Base-by-base conservation (phyloP, 2,113 vertebrate genomes). In the Rattus rattus region DNA sequence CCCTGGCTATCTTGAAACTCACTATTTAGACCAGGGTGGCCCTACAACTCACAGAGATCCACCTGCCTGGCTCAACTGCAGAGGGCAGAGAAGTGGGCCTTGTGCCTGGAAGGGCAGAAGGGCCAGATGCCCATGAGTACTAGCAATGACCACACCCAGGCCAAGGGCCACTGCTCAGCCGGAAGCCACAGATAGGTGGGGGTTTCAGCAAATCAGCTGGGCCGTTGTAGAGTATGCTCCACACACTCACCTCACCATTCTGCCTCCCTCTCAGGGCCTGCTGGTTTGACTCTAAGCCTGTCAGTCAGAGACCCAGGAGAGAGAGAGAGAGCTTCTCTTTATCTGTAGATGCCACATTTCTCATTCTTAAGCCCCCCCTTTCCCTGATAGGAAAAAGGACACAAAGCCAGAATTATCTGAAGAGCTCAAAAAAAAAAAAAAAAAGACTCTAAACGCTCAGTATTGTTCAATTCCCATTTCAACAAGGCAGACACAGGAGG, bases 71-170 rank as follows among this genome's bases (percentile, higher is more conserved):
- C 14, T 12, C 94, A 47, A 7, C 47, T 7, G 1, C 81, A 77
- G 54, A 33, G 13, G 20, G 5, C 13, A 4, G 7, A 83, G 67
- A 65, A 85, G 16, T 0, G 1, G 36, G 30, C 7, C 0, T 0
- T 12, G 39, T 5, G 5, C 24, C 19, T 61, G 30, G 1, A 54
- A 81, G 52, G 17, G 63, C 59, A 59, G 26, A 61, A 56, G 24
- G 52, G 13, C 26, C 28, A 26, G 36, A 20, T 5, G 0, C 1
- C 1, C 2, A 16, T 2, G 73, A 4, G 3, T 5, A 0, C 5
- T 0, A 13, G 17, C 5, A 1, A 7, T 1, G 24, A 13, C 16
- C 52, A 3, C 54, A 0, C 69, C 7, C 2, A 8, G 0, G 3
- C 70, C 30, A 0, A 73, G 9, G 61, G 13, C 20, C 19, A 14